Conservation (phyloP, 2,797 vertebrate genomes). For the Paedocypris micromegethes region DNA sequence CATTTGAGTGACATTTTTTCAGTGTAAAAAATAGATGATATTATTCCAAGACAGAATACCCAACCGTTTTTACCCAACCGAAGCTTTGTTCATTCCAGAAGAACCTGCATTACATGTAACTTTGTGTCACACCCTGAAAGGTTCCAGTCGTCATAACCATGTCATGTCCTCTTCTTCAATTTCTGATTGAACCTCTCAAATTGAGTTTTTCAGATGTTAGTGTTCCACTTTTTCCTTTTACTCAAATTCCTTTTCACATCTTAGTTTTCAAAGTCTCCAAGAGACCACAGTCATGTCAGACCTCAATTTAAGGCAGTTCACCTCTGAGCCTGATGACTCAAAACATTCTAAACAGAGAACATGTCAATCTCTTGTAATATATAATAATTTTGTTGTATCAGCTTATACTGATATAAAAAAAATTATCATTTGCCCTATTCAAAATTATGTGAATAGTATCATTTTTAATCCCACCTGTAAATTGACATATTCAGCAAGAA, state of each 20-base stretch:
- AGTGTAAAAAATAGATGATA: too few relatives aligned
- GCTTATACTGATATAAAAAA: too few relatives aligned
- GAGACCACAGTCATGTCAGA: slow-evolving; percentile 47
- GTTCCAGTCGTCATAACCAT: slow-evolving; percentile 14
- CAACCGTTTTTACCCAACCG: background rate
- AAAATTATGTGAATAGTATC: too few relatives aligned
- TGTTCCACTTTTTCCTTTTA: slow-evolving; percentile 67
- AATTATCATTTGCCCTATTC: too few relatives aligned
- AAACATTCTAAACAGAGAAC: slow-evolving; percentile 50
- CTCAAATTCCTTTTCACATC: slow-evolving; percentile 53
- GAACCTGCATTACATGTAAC: background rate
- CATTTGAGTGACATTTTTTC: too few relatives aligned
- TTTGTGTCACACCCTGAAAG: slow-evolving; percentile 19
- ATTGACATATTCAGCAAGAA: too few relatives aligned
- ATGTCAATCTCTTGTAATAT: too few relatives aligned
- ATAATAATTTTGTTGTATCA: too few relatives aligned
- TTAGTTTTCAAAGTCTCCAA: background rate
- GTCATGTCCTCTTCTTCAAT: slow-evolving; percentile 1
- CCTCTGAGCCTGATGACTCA: slow-evolving; percentile 50
- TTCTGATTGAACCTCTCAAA: background rate
- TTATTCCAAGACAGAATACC: too few relatives aligned
- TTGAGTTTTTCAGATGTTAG: slow-evolving; percentile 51
- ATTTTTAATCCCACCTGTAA: too few relatives aligned
- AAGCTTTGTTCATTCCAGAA: slow-evolving; percentile 2
- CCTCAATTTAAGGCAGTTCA: slow-evolving; percentile 46